Evolutionary conservation across 23 tunicate genomes (phyloP).

Genomic region (Styela clava): DNA sequence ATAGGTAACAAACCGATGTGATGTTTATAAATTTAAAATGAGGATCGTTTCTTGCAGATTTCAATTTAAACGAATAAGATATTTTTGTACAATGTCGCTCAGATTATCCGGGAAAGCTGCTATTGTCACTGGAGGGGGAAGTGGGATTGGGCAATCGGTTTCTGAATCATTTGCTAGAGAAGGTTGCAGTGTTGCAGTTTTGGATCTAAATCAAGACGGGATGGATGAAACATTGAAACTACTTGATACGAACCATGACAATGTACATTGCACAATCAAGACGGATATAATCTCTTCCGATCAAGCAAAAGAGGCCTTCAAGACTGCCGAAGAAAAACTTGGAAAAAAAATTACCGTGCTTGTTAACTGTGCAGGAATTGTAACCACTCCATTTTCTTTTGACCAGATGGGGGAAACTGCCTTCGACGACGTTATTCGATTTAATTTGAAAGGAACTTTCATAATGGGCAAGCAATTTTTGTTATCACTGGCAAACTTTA

Average conservation of each 20-base stretch:
- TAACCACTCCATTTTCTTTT: no score
- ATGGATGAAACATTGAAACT: background rate
- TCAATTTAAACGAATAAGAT: no score
- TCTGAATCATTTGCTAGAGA: background rate
- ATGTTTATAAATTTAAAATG: no score
- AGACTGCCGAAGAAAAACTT: background rate
- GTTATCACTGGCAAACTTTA: background rate
- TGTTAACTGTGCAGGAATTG: constrained; percentile 55
- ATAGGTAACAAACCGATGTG: no score
- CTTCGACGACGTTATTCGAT: constrained; percentile 7
- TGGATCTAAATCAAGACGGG: background rate
- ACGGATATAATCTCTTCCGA: background rate
- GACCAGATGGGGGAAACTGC: no score
- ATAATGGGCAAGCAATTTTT: constrained; percentile 57
- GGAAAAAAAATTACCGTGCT: constrained; percentile 13
- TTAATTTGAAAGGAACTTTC: constrained; percentile 32
- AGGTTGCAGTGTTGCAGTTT: background rate
- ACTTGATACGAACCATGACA: background rate
- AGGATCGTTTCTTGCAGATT: no score
- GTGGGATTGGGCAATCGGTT: background rate
- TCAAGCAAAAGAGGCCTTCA: background rate
- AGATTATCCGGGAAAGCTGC: background rate
- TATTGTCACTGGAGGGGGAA: background rate
- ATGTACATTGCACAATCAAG: background rate
- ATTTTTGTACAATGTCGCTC: background rate